Base-by-base conservation (phyloP, 2,113 vertebrate species). In the Pelodiscus sinensis region DNA sequence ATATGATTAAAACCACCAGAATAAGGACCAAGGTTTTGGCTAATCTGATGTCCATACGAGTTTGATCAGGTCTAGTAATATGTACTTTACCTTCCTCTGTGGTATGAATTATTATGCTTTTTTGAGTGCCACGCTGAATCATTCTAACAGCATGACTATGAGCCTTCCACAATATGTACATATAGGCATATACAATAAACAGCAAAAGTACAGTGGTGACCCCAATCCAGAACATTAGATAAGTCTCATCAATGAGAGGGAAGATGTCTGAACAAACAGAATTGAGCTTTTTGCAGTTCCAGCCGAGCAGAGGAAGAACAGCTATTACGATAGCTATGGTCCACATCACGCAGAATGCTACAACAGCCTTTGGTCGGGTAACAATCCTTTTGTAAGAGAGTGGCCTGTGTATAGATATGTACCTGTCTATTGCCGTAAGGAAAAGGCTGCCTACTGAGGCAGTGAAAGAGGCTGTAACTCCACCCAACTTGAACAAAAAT, bases 11-110 rank as follows among this genome's bases (percentile, higher is more conserved):
- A 92, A 99, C 99, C 90, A 98, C 99, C 92, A 99, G 97, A 95
- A 99, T 99, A 55, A 99, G 99, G 95, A 99, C 99, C 93, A 99
- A 98, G 54, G 99, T 99, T 98, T 99, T 99, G 97, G 99, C 99
- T 95, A 99, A 97, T 86, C 99, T 98, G 97, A 99, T 99, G 98
- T 99, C 99, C 99, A 99, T 99, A 91, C 99, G 99, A 75, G 98
- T 97, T 98, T 99, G 99, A 93, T 99, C 99, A 0, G 99, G 99
- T 82, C 99, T 98, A 2, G 99, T 98, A 93, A 98, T 98, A 97
- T 99, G 99, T 51, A 99, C 99, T 97, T 99, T 99, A 96, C 99
- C 99, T 35, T 99, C 99, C 85, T 99, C 99, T 0, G 99, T 98
- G 0, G 99, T 98, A 95, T 99, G 99, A 79, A 99, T 98, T 68